A percentile compares a stretch with the other conserved stretches of the same genome.
These are phyloP conservation scores for Todus mexicanus DNA, from an alignment of 2,797 vertebrate species.

Conservation along the genomic window DNA sequence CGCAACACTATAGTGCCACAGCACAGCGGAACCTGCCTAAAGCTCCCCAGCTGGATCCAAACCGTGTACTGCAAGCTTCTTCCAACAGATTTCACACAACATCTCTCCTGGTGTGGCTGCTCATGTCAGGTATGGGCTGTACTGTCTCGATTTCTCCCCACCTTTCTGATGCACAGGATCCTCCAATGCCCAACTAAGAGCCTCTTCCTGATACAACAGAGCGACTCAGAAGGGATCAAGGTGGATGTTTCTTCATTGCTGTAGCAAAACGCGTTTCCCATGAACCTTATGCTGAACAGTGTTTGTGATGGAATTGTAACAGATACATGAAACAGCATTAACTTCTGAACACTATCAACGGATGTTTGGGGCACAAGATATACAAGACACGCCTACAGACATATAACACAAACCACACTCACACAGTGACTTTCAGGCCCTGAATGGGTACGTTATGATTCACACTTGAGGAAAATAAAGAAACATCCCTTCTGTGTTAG, in stretches of 20 bases:
- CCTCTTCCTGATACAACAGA: not conserved
- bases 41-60: not conserved
- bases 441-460: not conserved
- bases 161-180: not conserved
- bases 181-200: not conserved
- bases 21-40: not conserved
- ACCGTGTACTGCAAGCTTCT: not conserved
- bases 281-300: not conserved
- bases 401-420: not conserved
- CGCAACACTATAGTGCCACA: not conserved
- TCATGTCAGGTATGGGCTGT: not conserved
- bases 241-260: not conserved
- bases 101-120: not conserved
- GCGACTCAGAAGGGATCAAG: not conserved
- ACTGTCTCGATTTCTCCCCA: not conserved
- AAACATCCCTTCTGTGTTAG: not conserved
- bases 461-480: not conserved
- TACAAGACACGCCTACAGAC: not conserved
- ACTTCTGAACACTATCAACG: not conserved
- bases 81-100: not conserved
- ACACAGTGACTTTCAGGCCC: not conserved
- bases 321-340: not conserved
- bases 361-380: not conserved
- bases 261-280: not conserved
- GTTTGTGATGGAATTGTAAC: fast-evolving